Conservation (phyloP, 2,797 vertebrate species). For the Gouania willdenowi region DNA sequence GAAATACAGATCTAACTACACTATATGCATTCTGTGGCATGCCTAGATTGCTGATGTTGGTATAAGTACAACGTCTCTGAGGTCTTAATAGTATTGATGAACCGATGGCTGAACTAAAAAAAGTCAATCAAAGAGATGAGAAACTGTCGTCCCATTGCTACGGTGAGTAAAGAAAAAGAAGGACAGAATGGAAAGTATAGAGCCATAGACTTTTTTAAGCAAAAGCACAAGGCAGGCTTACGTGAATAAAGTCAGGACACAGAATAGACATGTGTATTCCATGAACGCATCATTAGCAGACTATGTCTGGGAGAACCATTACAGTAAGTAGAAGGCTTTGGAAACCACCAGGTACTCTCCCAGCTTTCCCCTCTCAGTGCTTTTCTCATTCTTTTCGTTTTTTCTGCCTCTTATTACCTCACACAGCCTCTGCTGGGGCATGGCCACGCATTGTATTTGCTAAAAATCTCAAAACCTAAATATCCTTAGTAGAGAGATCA, state of each 20-base stretch:
- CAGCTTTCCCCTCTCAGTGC: not conserved
- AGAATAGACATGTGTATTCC: slow-evolving; percentile 38
- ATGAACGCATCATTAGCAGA: slow-evolving; percentile 49
- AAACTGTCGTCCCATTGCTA: no score
- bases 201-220: slow-evolving; percentile 4
- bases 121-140: no score
- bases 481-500: no score
- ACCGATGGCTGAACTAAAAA: not conserved
- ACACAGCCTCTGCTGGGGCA: not conserved
- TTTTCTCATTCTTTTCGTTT: not conserved
- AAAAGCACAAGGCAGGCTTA: slow-evolving; percentile 10
- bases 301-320: slow-evolving; percentile 42
- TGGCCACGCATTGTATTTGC: no score
- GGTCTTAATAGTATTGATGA: no score
- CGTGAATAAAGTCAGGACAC: slow-evolving; percentile 26
- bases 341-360: slow-evolving; percentile 17
- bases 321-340: slow-evolving; percentile 20
- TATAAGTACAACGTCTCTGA: no score
- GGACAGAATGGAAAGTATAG: slow-evolving; percentile 1
- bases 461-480: no score
- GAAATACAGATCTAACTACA: no score
- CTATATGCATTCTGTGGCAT: no score
- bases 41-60: no score
- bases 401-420: not conserved
- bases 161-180: slow-evolving; percentile 5